Evolutionary conservation across 2,797 vertebrate genomes (phyloP), one percentile per base, ranked within the genome.

Genomic region (Sebastes iracundus): DNA sequence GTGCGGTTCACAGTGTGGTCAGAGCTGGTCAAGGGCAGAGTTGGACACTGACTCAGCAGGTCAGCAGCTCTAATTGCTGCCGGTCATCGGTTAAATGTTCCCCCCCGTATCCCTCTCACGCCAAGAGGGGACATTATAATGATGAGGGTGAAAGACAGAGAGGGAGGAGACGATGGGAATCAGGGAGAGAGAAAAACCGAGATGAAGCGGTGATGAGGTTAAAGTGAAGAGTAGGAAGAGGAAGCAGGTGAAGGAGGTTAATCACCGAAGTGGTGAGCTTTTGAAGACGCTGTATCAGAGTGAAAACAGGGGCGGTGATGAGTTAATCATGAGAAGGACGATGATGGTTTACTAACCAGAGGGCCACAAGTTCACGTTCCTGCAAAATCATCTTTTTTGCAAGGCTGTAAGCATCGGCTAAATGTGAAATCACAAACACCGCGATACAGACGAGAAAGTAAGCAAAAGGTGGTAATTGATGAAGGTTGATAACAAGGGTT

Each of bases 11-110:
- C 73, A 79, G 73, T 49, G 69, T 84, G 82, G 76, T 75, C 56
- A 38, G 68, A 87, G 86, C 23, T 35, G 67, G 88, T 88, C 87
- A 92, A 92, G 91, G 92, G 78, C 86, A 90, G 81, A 88, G 80
- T 72, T 90, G 79, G 85, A 86, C 75, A 55, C 60, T 61, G 87
- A 79, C 88, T 86, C 92, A 90, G 91, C 90, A 80, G 90, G 92
- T 87, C 77, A 79, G 84, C 28, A 11, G 74, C 77, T 77, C 76
- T 94, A 93, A 94, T 93, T 88, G 86, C 85, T 76, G 84, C 67
- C 10, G 72, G 90, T 87, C 86, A 89, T 78, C 82, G 87, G 87
- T 87, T 92, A 90, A 92, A 88, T 88, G 84, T 67, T 68, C 73
- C 68, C 82, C 42, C 79, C 59, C 12, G 76, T 84, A 88, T 70